These are phyloP conservation scores for Porites australiensis DNA, from an alignment of 64 coral and sea anemone genomes.

Conservation along the genomic window DNA sequence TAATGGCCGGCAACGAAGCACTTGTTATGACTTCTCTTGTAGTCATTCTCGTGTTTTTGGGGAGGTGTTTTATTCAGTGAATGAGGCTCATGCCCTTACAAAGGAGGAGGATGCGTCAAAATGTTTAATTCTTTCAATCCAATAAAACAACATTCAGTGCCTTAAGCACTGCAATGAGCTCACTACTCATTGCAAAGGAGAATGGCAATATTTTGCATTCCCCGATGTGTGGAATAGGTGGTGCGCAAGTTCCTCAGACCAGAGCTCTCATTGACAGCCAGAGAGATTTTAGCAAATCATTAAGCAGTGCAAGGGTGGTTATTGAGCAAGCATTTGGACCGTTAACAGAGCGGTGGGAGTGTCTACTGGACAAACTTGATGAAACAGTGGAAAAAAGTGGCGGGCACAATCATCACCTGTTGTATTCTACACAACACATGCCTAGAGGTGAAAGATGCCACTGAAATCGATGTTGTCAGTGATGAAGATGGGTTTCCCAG, in stretches of 20 bases:
- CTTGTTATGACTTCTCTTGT: no score
- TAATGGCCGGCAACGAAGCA: no score
- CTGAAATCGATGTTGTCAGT: conserved; percentile 8
- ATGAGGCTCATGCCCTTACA: no score
- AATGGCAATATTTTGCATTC: conserved; percentile 14
- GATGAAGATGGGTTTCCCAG: conserved; percentile 8
- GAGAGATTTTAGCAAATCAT: conserved; percentile 1
- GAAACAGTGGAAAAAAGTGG: conserved; percentile 7
- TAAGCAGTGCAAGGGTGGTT: conserved; percentile 32
- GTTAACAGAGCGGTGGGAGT: conserved; percentile 10
- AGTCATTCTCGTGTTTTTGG: no score
- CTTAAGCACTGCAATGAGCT: conserved; percentile 6
- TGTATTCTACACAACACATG: conserved; percentile 24
- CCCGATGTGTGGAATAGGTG: conserved; percentile 21
- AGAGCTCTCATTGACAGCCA: conserved; percentile 29
- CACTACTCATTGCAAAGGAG: neutral
- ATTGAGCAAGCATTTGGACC: conserved; percentile 16
- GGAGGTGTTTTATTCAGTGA: no score
- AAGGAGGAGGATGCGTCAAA: no score
- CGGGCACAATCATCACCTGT: conserved; percentile 5
- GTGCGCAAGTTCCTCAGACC: conserved; percentile 3
- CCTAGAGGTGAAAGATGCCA: neutral
- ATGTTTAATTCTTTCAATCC: no score
- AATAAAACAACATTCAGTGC: no score
- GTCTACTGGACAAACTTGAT: conserved; percentile 28